phyloP scores from a whole-genome alignment of 2,888 invertebrate species.

The Frankliniella fusca region DNA sequence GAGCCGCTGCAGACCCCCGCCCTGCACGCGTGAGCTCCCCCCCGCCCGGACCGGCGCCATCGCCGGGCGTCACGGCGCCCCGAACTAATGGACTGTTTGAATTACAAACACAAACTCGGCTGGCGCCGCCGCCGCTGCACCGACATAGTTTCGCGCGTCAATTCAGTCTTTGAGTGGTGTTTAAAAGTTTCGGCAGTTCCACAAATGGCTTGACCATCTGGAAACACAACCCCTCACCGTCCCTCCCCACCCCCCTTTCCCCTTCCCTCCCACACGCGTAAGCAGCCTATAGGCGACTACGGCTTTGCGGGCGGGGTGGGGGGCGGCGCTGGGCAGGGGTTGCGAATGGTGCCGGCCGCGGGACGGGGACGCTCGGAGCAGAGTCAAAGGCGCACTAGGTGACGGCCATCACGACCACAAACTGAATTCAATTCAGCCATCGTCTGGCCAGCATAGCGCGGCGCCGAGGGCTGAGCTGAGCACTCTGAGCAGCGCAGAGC shows the following conservation, averaged over 20 bases:
- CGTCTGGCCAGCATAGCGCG: too few species aligned
- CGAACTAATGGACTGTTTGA: background rate
- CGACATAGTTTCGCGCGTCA: background rate
- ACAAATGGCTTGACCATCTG: conserved; percentile 5
- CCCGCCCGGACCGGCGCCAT: too few species aligned
- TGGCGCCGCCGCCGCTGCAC: background rate
- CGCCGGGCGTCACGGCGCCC: background rate
- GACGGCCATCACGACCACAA: too few species aligned
- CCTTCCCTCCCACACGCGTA: too few species aligned
- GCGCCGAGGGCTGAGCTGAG: too few species aligned
- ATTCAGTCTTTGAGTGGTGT: conserved; percentile 10
- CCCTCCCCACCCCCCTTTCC: too few species aligned
- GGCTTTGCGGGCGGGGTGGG: background rate
- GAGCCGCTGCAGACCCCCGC: too few species aligned
- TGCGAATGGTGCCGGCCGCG: background rate
- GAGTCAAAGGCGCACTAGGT: too few species aligned
- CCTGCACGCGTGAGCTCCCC: too few species aligned
- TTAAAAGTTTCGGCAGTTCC: conserved; percentile 1
- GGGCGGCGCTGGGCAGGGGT: background rate
- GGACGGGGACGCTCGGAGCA: background rate
- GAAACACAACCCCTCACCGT: background rate
- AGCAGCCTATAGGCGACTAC: too few species aligned
- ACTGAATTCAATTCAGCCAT: too few species aligned
- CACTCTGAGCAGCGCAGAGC: too few species aligned
- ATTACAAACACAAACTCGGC: background rate